Percentiles rank a stretch among this genome's conserved stretches.
phyloP scores from a whole-genome alignment of 2,797 vertebrate genomes.

The Sebastes minor region DNA sequence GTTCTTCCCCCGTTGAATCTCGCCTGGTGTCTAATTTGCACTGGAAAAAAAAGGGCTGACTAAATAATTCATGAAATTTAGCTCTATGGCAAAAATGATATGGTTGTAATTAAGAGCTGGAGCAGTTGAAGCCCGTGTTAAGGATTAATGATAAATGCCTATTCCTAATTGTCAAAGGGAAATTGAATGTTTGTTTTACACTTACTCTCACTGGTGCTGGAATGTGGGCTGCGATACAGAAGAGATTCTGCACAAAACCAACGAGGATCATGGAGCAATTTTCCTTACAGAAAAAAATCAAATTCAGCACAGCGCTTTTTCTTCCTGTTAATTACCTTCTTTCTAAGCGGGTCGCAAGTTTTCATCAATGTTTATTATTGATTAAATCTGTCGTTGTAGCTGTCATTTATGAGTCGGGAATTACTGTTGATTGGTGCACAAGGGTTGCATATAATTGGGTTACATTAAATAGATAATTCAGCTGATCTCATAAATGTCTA shows the following conservation, averaged over 20 bases:
- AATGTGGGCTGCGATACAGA: background rate
- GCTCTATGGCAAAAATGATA: constrained; percentile 51
- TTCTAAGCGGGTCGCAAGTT: constrained; percentile 59
- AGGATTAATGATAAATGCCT: constrained; percentile 57
- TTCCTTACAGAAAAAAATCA: constrained; percentile 6
- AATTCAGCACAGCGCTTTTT: constrained; percentile 26
- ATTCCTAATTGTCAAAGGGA: constrained; percentile 54
- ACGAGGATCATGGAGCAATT: background rate
- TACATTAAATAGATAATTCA: constrained; percentile 80
- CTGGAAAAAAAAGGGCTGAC: background rate
- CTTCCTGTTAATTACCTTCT: constrained; percentile 57
- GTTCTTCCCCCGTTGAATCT: background rate
- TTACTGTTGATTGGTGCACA: constrained; percentile 76
- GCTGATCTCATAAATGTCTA: constrained; percentile 80
- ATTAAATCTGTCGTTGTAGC: constrained; percentile 66
- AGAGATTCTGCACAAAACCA: background rate
- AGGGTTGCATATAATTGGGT: constrained; percentile 78
- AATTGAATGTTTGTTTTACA: constrained; percentile 54
- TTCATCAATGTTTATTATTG: constrained; percentile 75
- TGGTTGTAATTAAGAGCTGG: constrained; percentile 59
- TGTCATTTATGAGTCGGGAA: constrained; percentile 71
- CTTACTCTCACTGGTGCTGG: constrained; percentile 4
- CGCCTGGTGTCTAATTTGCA: background rate
- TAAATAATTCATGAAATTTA: constrained; percentile 63
- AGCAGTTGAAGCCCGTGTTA: constrained; percentile 40